A percentile compares a stretch with the other conserved stretches of the same genome.
Conservation (phyloP, 2,888 invertebrate species). For the Campopleginae sp. region DNA sequence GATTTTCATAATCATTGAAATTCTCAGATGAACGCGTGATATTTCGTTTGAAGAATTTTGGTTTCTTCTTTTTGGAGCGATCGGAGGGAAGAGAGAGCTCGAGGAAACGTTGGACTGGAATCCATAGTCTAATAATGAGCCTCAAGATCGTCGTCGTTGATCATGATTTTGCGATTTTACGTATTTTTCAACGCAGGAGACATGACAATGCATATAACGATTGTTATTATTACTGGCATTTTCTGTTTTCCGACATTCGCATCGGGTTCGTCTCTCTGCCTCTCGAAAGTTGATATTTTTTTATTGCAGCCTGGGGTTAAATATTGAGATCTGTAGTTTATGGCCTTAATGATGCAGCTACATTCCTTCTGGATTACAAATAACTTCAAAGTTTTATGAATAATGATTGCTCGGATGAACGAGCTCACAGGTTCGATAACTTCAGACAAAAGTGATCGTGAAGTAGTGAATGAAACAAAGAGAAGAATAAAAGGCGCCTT, state of each 20-base stretch:
- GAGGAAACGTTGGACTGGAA: constrained; percentile 37
- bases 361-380: not conserved
- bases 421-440: not conserved
- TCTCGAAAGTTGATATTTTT: constrained; percentile 6
- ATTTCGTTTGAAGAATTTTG: not conserved
- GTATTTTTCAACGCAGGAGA: constrained; percentile 24
- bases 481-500: constrained; percentile 6
- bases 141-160: constrained; percentile 63
- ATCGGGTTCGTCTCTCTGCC: not conserved
- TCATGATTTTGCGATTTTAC: constrained; percentile 57
- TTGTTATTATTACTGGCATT: constrained; percentile 20
- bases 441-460: not conserved
- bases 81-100: not conserved
- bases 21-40: not conserved
- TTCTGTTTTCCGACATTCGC: not conserved
- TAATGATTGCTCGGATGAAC: not conserved
- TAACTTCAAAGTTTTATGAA: not conserved
- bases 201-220: constrained; percentile 37
- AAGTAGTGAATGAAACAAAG: constrained; percentile 53
- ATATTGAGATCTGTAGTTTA: not conserved
- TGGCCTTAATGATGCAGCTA: not conserved
- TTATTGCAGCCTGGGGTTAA: not conserved
- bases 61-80: not conserved
- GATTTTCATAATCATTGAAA: not conserved
- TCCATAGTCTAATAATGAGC: constrained; percentile 41